Base-by-base conservation (phyloP, 2,888 invertebrate genomes). In the Bursaphelenchus okinawaensis region DNA sequence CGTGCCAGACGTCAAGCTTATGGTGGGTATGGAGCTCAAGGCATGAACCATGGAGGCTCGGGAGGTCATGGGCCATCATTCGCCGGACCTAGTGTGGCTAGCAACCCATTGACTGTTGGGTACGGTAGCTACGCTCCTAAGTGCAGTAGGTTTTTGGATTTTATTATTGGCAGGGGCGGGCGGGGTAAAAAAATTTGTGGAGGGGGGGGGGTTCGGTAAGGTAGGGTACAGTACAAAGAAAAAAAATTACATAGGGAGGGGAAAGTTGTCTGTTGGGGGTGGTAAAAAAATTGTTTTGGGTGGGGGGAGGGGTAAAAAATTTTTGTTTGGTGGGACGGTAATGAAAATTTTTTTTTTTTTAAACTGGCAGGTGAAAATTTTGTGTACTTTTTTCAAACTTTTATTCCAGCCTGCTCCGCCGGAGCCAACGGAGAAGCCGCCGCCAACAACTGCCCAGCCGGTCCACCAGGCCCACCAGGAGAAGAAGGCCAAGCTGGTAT, bases 1-100 rank as follows among this genome's bases (percentile, higher is more conserved):
- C 72, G 78, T 54, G 70, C 72, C 28, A 70, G 76, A 57, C 73
- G 78, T 67, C 78, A 77, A 61, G 69, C 68, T 55, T 76, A 78
- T 59, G 76, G 76, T 52, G 77, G 77, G 24, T 78, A 78, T 63
- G 76, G 75, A 56, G 78, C 78, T 52, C 26, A 54, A 22, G 20
- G 8, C 31, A 23, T 16, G n/a, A n/a, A 56, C 20, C n/a, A 26
- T 3, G 63, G 64, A 1, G 63, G 63, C 64, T 12, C 24, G 4
- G 16, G 23, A 7, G 63, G 63, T 20, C 63, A 27, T 29, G 7
- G 62, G 1, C 2, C 12, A 3, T 40, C 40, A 16, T 40, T 40
- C 6, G 3, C 40, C 6, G 40, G 40, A 12, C 40, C 60, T 16
- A 40, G 3, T 20, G 50, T 59, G 3, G 60, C 60, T 61, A 40